Evolutionary conservation across 2,113 vertebrate genomes (phyloP), one percentile per base, ranked within the genome.

Genomic region (Leptosomus discolor): DNA sequence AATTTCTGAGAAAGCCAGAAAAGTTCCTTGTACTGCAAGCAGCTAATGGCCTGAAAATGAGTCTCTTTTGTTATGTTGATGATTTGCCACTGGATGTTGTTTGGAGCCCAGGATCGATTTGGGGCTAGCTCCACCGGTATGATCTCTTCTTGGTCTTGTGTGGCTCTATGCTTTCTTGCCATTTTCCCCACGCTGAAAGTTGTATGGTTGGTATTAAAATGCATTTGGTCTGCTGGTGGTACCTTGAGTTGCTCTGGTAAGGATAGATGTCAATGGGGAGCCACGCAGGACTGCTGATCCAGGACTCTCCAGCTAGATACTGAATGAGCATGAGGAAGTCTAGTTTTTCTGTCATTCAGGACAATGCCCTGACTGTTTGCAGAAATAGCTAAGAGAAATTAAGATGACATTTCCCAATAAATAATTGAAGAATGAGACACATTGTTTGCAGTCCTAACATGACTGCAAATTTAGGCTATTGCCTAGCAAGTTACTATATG

Each of bases 1-100:
- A 85, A 97, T 98, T 98, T 96, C 95, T 90, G 67, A 94, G 96
- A 92, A 96, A 97, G 95, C 84, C 83, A 86, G 92, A 92, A 87
- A 97, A 97, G 93, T 92, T 96, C 65, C 96, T 94, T 85, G 81
- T 90, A 88, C 65, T 88, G 86, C 91, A 91, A 83, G 77, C 15
- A 50, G 83, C 88, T 94, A 96, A 89, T 95, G 84, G 95, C 84
- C 92, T 91, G 78, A 94, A 97, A 97, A 95, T 85, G 89, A 94
- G 65, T 58, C 82, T 93, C 88, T 97, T 97, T 82, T 67, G 88
- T 93, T 92, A 85, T 91, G 73, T 64, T 89, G 88, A 94, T 92
- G 75, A 80, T 88, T 94, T 94, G 79, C 84, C 91, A 90, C 78
- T 87, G 78, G 45, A 46, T 80, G 36, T 43, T 82, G 51, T 91